phyloP scores from a whole-genome alignment of 2,888 invertebrate genomes.

The Bibio marci region DNA sequence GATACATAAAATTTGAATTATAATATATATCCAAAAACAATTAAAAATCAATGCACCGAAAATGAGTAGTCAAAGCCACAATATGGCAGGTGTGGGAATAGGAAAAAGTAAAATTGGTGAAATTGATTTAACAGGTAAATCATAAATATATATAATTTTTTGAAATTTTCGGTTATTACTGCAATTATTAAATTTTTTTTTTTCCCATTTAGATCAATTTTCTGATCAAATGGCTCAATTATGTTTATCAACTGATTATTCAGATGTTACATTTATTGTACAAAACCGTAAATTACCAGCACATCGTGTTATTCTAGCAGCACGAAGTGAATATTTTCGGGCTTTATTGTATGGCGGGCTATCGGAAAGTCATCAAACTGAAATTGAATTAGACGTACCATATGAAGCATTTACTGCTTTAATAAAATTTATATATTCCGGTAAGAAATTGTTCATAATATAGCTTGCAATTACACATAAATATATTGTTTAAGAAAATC shows the following conservation, averaged over 20 bases:
- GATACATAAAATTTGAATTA: too few species aligned
- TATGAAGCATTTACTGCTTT: constrained; percentile 75
- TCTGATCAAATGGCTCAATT: constrained; percentile 76
- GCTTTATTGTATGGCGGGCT: constrained; percentile 66
- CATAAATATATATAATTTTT: too few species aligned
- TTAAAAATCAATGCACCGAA: too few species aligned
- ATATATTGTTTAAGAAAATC: too few species aligned
- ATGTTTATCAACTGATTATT: constrained; percentile 74
- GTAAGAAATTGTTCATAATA: constrained; percentile 29
- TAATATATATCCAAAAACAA: too few species aligned
- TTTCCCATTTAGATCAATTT: constrained; percentile 39
- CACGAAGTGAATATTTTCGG: constrained; percentile 90
- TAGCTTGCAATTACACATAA: too few species aligned
- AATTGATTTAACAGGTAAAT: constrained; percentile 39
- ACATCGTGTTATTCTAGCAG: constrained; percentile 65
- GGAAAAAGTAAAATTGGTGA: constrained; percentile 35
- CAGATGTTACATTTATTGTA: constrained; percentile 77
- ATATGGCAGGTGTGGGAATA: constrained; percentile 33
- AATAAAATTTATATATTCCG: constrained; percentile 90
- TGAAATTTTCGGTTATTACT: too few species aligned
- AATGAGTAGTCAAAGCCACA: constrained; percentile 29
- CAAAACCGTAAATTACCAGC: constrained; percentile 41
- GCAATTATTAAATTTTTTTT: not conserved
- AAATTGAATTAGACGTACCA: constrained; percentile 73
- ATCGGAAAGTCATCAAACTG: constrained; percentile 54